phyloP scores from a whole-genome alignment of 1,140 invertebrate genomes.

The Chrysoperla carnea region DNA sequence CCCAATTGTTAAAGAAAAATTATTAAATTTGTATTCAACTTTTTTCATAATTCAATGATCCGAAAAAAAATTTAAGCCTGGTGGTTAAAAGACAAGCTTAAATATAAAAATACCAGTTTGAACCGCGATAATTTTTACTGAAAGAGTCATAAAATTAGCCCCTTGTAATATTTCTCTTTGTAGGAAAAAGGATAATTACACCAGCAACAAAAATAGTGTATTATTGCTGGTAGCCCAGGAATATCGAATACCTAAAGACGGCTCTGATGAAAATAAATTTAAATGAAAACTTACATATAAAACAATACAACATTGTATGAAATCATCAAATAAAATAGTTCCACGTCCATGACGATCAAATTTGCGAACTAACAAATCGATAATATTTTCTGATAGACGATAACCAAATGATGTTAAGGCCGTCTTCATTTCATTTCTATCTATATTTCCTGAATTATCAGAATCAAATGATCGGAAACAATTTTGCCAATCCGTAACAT shows the following conservation, averaged over 20 bases:
- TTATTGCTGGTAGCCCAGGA: too few species aligned
- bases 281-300: constrained; percentile 66
- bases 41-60: too few species aligned
- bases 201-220: too few species aligned
- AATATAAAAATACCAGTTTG: too few species aligned
- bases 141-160: too few species aligned
- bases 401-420: constrained; percentile 90
- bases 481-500: constrained; percentile 95
- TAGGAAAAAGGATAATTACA: too few species aligned
- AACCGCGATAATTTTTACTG: too few species aligned
- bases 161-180: too few species aligned
- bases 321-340: constrained; percentile 94
- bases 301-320: constrained; percentile 90
- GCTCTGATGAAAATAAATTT: too few species aligned
- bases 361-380: constrained; percentile 71
- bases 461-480: constrained; percentile 89
- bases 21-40: background rate
- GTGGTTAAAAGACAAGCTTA: too few species aligned
- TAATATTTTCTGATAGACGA: constrained; percentile 66
- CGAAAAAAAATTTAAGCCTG: too few species aligned
- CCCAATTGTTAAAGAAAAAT: background rate
- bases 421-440: constrained; percentile 72
- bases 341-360: constrained; percentile 86
- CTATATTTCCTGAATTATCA: constrained; percentile 93
- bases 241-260: too few species aligned